Evolutionary conservation across 2,113 vertebrate species (phyloP).

Genomic region (Xiphorhynchus elegans): DNA sequence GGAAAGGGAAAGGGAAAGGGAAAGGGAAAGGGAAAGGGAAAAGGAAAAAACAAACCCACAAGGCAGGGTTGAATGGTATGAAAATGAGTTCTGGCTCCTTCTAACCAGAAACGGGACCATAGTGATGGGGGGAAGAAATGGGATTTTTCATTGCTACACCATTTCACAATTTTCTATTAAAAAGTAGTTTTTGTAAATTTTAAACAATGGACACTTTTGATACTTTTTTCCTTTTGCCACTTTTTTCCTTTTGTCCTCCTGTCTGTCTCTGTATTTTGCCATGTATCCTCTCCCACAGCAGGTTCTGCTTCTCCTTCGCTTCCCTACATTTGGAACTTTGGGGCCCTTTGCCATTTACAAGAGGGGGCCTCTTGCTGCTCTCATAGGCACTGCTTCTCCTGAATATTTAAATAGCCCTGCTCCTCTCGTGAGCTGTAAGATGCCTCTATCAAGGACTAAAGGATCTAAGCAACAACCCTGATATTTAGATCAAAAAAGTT

Average conservation of each 20-base stretch:
- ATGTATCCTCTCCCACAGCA: neutral
- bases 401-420: constrained; percentile 15
- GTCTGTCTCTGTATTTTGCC: neutral
- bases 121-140: neutral
- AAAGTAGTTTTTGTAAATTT: neutral
- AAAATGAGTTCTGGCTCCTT: neutral
- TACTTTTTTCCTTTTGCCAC: neutral
- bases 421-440: constrained; percentile 12
- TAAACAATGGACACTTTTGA: neutral
- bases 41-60: accelerated
- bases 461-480: constrained; percentile 25
- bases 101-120: neutral
- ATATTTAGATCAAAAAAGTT: constrained; percentile 34
- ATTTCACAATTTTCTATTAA: neutral
- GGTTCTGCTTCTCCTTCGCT: neutral
- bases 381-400: neutral
- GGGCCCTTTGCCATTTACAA: neutral
- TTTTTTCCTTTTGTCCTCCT: neutral
- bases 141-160: neutral
- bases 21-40: too few relatives aligned
- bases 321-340: neutral
- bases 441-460: constrained; percentile 1
- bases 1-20: accelerated
- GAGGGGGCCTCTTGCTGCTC: neutral
- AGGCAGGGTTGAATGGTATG: accelerated